Percentiles rank a stretch among this genome's conserved stretches.
These are phyloP conservation scores for Pomatostomus ruficeps DNA, from an alignment of 2,113 vertebrate species.

Conservation along the genomic window DNA sequence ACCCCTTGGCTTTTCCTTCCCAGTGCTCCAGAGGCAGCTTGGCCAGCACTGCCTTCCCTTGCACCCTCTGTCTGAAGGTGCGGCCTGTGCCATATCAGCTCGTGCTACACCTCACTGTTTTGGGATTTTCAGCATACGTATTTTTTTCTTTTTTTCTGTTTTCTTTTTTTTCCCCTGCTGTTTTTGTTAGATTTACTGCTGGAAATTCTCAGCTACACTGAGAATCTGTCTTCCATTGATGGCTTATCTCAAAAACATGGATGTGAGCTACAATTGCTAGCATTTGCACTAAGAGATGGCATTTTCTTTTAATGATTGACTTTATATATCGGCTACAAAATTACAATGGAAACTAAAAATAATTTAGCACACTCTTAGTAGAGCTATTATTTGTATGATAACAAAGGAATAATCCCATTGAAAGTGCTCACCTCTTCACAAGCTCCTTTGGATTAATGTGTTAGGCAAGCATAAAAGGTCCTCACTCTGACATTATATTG, in stretches of 20 bases:
- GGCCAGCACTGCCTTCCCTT: not conserved
- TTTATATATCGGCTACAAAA: not conserved
- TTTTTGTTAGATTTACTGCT: not conserved
- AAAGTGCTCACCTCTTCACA: not conserved
- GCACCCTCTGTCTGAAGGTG: not conserved
- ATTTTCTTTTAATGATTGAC: not conserved
- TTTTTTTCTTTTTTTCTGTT: not conserved
- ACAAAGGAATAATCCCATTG: not conserved
- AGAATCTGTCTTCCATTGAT: not conserved
- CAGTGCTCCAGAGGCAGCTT: not conserved
- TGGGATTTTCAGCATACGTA: not conserved
- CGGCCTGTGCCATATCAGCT: not conserved
- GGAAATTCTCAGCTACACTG: not conserved
- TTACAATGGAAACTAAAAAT: constrained; percentile 12
- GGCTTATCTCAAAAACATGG: not conserved
- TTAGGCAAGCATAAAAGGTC: not conserved
- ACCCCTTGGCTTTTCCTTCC: not conserved
- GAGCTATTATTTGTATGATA: not conserved
- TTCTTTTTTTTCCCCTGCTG: not conserved
- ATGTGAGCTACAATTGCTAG: not conserved
- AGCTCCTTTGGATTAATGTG: not conserved
- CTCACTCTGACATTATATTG: not conserved
- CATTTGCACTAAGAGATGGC: not conserved
- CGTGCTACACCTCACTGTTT: not conserved
- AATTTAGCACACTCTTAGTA: not conserved